These are phyloP conservation scores for Drosophila lowei DNA, from an alignment of 1,140 invertebrate genomes.

Conservation along the genomic window DNA sequence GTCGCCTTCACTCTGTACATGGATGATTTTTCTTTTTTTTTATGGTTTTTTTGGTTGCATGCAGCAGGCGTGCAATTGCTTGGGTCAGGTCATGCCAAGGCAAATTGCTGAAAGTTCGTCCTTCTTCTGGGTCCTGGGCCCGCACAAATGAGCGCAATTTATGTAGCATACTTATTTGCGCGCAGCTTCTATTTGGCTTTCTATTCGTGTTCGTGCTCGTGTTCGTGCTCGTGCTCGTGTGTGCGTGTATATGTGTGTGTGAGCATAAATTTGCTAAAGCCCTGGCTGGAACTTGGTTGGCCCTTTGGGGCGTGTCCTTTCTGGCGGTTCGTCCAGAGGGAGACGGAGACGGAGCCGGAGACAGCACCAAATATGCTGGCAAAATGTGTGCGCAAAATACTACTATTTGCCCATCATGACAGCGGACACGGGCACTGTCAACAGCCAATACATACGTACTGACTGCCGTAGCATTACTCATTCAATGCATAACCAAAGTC, in stretches of 20 bases:
- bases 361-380: background rate
- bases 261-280: conserved; percentile 45
- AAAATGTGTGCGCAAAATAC: background rate
- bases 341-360: too few species aligned
- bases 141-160: conserved; percentile 56
- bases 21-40: too few species aligned
- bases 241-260: conserved; percentile 9
- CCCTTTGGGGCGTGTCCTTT: conserved; percentile 3
- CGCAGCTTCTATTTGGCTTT: conserved; percentile 49
- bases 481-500: conserved; percentile 21
- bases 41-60: conserved; percentile 10
- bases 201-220: conserved; percentile 5
- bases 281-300: background rate
- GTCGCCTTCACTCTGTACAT: background rate
- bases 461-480: too few species aligned
- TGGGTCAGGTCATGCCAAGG: conserved; percentile 47
- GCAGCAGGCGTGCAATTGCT: conserved; percentile 45
- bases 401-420: background rate
- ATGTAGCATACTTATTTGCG: conserved; percentile 56
- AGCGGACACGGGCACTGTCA: too few species aligned
- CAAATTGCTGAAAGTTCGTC: conserved; percentile 59
- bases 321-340: background rate
- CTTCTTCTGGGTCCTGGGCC: conserved; percentile 13
- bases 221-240: conserved; percentile 13
- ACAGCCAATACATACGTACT: too few species aligned